Evolutionary conservation across 1,140 invertebrate species (phyloP), one percentile per base, ranked within the genome.

Genomic region (Brachionus asplanchnoidis): DNA sequence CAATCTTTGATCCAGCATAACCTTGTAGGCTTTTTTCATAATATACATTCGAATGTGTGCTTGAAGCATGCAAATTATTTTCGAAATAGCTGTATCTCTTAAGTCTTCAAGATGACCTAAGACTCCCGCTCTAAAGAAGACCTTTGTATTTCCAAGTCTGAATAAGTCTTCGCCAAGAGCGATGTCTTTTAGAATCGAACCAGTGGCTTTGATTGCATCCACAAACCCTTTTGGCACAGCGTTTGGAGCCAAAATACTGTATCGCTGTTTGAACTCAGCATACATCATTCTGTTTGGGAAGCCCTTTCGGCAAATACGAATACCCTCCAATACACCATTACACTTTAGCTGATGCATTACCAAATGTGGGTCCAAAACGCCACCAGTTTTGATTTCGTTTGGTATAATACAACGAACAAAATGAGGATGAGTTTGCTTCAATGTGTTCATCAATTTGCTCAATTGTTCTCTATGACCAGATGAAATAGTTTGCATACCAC

Each of bases 251-350:
- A 99, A 93, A 92, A 99, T 98, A 92, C 96, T 95, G 93, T 99
- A 99, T 95, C 97, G 95, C 91, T 99, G 95, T 91, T 99, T 99
- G 94, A 99, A 99, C 91, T 99, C 98, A 88, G 97, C 95, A 92
- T 99, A 99, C 86, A 97, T 93, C 95, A 99, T 97, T 91, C 98
- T 95, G 94, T 99, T 99, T 92, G 97, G 98, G 94, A 99, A 99
- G 91, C 98, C 98, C 93, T 99, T 99, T 92, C 98, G 94, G 91
- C 98, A 99, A 93, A 99, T 99, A 97, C 98, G 97, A 93, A 99
- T 99, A 92, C 98, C 98, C 94, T 99, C 98, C 93, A 99, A 94
- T 92, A 99, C 98, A 97, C 98, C 98, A 93, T 99, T 99, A 95
- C 98, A 99, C 87, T 97, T 98, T 88, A 99, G 93, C 93, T 99